These are phyloP conservation scores for Polydrusus cervinus DNA, from an alignment of 2,888 invertebrate genomes.

Conservation along the genomic window DNA sequence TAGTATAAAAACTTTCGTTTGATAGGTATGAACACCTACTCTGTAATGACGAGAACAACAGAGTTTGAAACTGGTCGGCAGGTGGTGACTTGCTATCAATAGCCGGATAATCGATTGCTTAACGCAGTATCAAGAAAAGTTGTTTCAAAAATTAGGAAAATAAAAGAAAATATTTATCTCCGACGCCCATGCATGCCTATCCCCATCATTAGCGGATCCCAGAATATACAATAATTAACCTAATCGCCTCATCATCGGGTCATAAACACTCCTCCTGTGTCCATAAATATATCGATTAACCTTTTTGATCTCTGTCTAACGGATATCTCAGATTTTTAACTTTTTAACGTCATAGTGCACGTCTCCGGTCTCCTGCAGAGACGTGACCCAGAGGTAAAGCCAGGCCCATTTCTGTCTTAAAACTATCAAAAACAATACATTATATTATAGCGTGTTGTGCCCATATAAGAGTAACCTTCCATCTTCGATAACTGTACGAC, in stretches of 20 bases:
- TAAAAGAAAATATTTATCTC: no score
- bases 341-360: conserved; percentile 33
- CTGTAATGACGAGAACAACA: no score
- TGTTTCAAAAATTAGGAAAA: no score
- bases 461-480: conserved; percentile 23
- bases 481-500: conserved; percentile 29
- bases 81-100: no score
- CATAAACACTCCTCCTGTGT: conserved; percentile 13
- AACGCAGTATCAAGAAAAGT: no score
- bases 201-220: no score
- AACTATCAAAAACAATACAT: conserved; percentile 23
- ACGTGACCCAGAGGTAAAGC: conserved; percentile 40
- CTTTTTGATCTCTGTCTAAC: conserved; percentile 39
- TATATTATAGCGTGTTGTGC: conserved; percentile 7
- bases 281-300: conserved; percentile 43
- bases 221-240: no score
- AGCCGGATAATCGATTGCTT: no score
- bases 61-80: no score
- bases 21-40: no score
- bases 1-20: no score
- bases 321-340: conserved; percentile 27
- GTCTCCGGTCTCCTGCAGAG: conserved; percentile 40
- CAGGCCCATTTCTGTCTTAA: conserved; percentile 24
- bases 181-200: no score
- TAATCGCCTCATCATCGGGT: neutral